Evolutionary conservation across 2,888 invertebrate genomes (phyloP).

Genomic region (Toxonevra muliebris): DNA sequence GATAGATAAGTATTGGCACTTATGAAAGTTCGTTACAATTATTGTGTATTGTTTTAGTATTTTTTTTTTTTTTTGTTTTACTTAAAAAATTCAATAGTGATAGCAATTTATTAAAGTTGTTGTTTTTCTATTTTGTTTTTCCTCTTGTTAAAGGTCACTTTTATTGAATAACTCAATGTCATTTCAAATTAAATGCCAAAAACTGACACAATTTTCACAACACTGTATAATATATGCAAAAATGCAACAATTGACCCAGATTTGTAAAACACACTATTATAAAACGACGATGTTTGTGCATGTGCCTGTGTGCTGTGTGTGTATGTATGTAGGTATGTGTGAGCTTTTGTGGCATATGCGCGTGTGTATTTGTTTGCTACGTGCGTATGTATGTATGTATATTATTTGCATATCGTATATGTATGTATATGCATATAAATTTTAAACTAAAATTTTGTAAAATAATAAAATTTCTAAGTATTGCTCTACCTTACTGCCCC

Average conservation of each 20-base stretch:
- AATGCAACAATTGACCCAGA: constrained; percentile 62
- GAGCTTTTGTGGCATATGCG: no score
- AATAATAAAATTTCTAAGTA: no score
- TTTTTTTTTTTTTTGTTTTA: not conserved
- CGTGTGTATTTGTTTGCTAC: no score
- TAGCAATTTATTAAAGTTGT: no score
- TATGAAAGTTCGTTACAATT: not conserved
- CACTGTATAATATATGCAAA: constrained; percentile 41
- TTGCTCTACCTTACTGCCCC: no score
- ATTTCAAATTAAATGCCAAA: constrained; percentile 49
- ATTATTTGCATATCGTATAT: no score
- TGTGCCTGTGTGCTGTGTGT: no score
- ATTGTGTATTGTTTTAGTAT: not conserved
- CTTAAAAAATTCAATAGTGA: not conserved
- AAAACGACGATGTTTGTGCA: no score
- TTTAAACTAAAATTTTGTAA: no score
- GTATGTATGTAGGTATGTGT: no score
- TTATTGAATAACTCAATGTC: constrained; percentile 43
- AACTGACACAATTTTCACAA: constrained; percentile 42
- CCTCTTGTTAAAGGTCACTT: constrained; percentile 24
- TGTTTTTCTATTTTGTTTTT: not conserved
- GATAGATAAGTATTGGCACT: no score
- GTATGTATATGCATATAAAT: not conserved
- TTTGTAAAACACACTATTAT: constrained; percentile 42
- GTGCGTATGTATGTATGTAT: not conserved